Conservation (phyloP, 2,888 invertebrate genomes). For the Drosophila pegasa region DNA sequence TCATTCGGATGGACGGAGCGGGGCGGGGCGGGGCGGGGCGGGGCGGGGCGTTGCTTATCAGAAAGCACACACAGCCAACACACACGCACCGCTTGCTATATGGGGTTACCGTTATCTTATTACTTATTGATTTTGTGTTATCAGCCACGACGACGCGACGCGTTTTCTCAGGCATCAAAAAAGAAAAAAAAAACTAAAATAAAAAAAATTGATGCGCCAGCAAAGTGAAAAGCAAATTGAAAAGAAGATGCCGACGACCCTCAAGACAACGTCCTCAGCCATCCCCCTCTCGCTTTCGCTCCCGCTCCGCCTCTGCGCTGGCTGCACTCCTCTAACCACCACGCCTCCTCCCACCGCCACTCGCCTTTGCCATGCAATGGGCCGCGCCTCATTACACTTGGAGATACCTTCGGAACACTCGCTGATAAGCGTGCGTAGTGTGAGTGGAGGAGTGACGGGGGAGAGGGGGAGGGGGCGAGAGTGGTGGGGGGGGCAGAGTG, state of each 20-base stretch:
- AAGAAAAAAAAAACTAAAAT: slow-evolving; percentile 22
- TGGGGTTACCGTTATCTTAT: slow-evolving; percentile 76
- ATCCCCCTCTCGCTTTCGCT: too few species aligned
- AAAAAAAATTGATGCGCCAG: slow-evolving; percentile 32
- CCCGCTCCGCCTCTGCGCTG: not conserved
- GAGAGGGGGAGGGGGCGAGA: not conserved
- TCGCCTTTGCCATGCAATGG: slow-evolving; percentile 22
- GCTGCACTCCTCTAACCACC: not conserved
- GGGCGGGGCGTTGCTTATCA: slow-evolving; percentile 51
- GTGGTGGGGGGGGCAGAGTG: slow-evolving; percentile 1
- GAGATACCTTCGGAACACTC: slow-evolving; percentile 43
- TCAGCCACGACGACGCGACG: slow-evolving; percentile 52
- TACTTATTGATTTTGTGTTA: slow-evolving; percentile 75
- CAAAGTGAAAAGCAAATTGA: slow-evolving; percentile 63
- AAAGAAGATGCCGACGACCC: slow-evolving; percentile 59
- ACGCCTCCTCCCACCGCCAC: not conserved
- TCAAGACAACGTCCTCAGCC: slow-evolving; percentile 13
- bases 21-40: not conserved
- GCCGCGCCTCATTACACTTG: slow-evolving; percentile 60
- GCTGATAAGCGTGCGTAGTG: slow-evolving; percentile 39
- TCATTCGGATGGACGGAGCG: not conserved
- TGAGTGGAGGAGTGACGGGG: not conserved
- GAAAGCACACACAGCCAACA: slow-evolving; percentile 40
- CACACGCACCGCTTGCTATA: slow-evolving; percentile 37
- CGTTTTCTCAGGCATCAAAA: slow-evolving; percentile 26